Conservation (phyloP, 2,888 invertebrate species). For the Anoplius nigerrimus region DNA sequence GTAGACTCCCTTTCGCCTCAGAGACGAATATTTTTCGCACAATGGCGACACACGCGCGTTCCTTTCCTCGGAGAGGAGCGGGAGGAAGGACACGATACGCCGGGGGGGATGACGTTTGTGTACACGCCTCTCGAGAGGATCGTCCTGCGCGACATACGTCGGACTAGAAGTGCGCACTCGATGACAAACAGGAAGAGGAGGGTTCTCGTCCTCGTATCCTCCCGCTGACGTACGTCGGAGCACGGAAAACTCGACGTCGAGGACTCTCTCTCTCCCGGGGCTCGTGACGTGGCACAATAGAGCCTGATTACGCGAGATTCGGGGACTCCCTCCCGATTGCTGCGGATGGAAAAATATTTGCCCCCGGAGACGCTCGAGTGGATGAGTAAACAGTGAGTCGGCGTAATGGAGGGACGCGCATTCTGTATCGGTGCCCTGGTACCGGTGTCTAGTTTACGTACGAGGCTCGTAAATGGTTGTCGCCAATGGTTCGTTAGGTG, state of each 20-base stretch:
- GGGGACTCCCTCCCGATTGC: conserved; percentile 16
- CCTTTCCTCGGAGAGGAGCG: conserved; percentile 11
- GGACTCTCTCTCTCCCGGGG: conserved; percentile 20
- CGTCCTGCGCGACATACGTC: conserved; percentile 16
- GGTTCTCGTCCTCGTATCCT: background rate
- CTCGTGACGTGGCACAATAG: conserved; percentile 29
- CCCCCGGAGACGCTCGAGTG: background rate
- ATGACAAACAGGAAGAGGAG: conserved; percentile 31
- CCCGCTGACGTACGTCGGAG: conserved; percentile 3
- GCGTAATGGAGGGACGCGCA: no score
- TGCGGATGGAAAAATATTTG: conserved; percentile 11
- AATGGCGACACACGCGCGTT: conserved; percentile 22
- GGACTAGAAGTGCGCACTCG: conserved; percentile 15
- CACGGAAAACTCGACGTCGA: conserved; percentile 22
- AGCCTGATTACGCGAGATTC: conserved; percentile 4
- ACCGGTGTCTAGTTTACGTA: no score
- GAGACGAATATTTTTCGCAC: conserved; percentile 25
- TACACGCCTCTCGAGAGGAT: conserved; percentile 40
- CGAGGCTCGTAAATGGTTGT: no score
- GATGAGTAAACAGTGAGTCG: background rate
- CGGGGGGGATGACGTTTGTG: conserved; percentile 21
- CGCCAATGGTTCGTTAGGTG: no score
- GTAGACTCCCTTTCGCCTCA: conserved; percentile 29
- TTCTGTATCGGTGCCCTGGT: no score
- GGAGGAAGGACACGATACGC: conserved; percentile 36